Evolutionary conservation across 2,113 vertebrate species (phyloP), one percentile per base, ranked within the genome.

Genomic region (Carassius carassius): DNA sequence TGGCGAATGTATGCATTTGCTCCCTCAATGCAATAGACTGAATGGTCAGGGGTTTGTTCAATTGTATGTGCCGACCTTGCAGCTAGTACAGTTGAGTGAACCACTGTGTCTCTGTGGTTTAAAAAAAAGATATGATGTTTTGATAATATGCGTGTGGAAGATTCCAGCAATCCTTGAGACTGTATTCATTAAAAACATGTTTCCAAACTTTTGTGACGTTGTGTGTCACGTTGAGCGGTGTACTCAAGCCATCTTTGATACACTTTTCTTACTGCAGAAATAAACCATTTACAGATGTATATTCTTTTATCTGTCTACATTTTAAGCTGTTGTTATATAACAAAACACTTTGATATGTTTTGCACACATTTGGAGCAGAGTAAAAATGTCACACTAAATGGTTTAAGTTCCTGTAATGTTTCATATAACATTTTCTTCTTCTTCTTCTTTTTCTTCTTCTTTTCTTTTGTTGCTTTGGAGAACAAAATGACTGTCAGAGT

Each of bases 111-210:
- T 81, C 16, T 51, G 23, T 11, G 32, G 49, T 72, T 82, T 82
- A 1, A 41, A 82, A 70, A 82, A 21, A 82, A 13, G 21, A 47
- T n/a, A 80, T 47, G n/a, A 49, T 80, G 37, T 51, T 81, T 49
- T 82, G 12, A 4, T 35, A 23, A 54, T 82, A 3, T 72, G 21
- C 7, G 14, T n/a, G 60, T 80, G 35, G n/a, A 63, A 44, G 49
- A 58, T 41, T 72, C n/a, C 29, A 37, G 81, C 47, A 82, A 58
- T 82, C 32, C 81, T 82, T 82, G 81, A 58, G 51, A 58, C 65
- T 58, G 51, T n/a, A 56, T 56, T 51, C 16, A 32, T 0, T 47
- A 29, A 76, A 76, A 32, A 81, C n/a, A 69, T 21, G 1, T 17
- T 82, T 58, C 7, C 1, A 17, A 72, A 72, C 11, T 11, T 54